Base-by-base conservation (phyloP, 2,797 vertebrate genomes). In the Labroides dimidiatus region DNA sequence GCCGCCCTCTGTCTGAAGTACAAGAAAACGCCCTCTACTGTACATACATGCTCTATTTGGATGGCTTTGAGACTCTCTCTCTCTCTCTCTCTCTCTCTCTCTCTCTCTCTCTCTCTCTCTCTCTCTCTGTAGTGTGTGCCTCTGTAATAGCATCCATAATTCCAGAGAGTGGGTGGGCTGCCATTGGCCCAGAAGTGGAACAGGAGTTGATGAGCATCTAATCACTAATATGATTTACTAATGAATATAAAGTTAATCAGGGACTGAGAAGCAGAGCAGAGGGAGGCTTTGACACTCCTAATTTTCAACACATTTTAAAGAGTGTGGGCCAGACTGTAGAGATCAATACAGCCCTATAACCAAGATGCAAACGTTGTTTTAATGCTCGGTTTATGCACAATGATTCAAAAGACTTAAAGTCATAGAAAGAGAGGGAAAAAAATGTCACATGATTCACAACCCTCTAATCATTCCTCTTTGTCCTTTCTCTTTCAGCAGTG, bases 1-100 rank as follows among this genome's bases (percentile, higher is more conserved):
- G 90, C 87, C 88, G 91, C 94, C 93, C 93, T 93, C 94, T 94
- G 86, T 94, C 93, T 94, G 93, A 93, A 87, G 85, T 53, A 68
- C 75, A 21, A 70, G 86, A 92, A 87, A 93, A 90, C 63, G 63
- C 84, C 73, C 78, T 77, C 73, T 81, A 89, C 84, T 86, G 87
- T 85, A 87, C 72, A 75, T 55, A 85, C 72, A 73, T 52, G 64
- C 37, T 75, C 42, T 52, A 72, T 72, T 72, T 52, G 61, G 41
- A 76, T 21, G 45, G 56, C 50, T 71, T 24, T 67, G 66, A 52
- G n/a, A 37, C 20, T 2, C n/a, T n/a, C n/a, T n/a, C n/a, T n/a
- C n/a, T n/a, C n/a, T n/a, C n/a, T n/a, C n/a, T n/a, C n/a, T n/a
- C n/a, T n/a, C n/a, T n/a, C n/a, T n/a, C n/a, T n/a, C n/a, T n/a